Conservation (phyloP, 2,113 vertebrate species). For the Xyliphius kryptos region DNA sequence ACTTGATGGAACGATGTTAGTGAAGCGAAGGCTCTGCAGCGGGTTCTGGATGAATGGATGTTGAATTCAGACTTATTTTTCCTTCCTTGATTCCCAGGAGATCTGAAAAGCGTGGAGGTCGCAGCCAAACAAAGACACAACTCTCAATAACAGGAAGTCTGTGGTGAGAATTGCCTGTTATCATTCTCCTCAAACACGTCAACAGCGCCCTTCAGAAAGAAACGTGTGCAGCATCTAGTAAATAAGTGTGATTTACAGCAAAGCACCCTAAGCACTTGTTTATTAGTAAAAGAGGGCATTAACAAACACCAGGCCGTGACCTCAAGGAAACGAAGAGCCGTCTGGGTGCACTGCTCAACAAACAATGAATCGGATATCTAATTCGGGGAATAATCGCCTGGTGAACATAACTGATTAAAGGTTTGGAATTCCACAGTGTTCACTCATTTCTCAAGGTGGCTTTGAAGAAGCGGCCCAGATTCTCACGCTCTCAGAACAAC, state of each 20-base stretch:
- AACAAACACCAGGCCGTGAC: constrained; percentile 66
- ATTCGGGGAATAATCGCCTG: constrained; percentile 44
- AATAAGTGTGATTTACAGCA: constrained; percentile 90
- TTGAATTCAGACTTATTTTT: constrained; percentile 37
- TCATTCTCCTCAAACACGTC: constrained; percentile 96
- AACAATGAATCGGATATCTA: constrained; percentile 57
- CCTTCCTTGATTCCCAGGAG: constrained; percentile 84
- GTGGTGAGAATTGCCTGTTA: constrained; percentile 98
- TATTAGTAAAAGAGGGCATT: no score
- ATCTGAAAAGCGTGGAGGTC: constrained; percentile 76
- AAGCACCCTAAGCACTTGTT: constrained; percentile 73
- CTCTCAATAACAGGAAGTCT: constrained; percentile 97
- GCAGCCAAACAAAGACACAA: constrained; percentile 88
- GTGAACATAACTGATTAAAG: constrained; percentile 34
- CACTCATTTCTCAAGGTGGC: constrained; percentile 14
- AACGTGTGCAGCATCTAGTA: constrained; percentile 86
- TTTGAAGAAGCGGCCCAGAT: constrained; percentile 21
- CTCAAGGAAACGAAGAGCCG: constrained; percentile 80
- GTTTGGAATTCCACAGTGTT: constrained; percentile 39
- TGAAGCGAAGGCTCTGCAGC: no score
- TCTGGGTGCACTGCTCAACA: constrained; percentile 72
- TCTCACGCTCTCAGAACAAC: no score
- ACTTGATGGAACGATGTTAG: no score
- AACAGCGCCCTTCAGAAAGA: constrained; percentile 81
- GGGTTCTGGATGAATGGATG: constrained; percentile 1